A percentile compares a stretch with the other conserved stretches of the same genome.
phyloP scores from a whole-genome alignment of 1,140 invertebrate genomes.

The Pollicipes pollicipes region DNA sequence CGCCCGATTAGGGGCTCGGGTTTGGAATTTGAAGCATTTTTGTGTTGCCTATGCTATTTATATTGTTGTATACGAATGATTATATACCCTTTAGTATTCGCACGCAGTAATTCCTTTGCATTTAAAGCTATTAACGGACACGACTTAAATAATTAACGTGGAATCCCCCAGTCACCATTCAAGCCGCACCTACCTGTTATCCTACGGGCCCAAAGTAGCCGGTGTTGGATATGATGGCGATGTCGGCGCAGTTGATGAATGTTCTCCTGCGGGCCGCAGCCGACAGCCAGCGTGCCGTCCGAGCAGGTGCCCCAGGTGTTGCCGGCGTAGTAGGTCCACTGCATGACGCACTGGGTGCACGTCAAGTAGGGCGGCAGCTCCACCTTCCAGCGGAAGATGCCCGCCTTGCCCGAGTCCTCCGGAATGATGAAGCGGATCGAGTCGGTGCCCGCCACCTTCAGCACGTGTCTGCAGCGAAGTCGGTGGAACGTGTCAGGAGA shows the following conservation, averaged over 20 bases:
- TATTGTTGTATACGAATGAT: no score
- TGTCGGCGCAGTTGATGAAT: constrained; percentile 71
- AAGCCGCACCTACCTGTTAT: background rate
- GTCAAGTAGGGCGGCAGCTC: constrained; percentile 47
- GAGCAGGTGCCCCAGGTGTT: constrained; percentile 74
- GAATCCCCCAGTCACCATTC: no score
- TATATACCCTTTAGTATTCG: no score
- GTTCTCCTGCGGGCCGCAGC: constrained; percentile 71
- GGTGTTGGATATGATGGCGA: constrained; percentile 35
- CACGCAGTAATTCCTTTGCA: no score
- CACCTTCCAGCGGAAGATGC: constrained; percentile 49
- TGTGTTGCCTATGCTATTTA: no score
- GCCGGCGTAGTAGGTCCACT: constrained; percentile 46
- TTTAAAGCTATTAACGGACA: no score
- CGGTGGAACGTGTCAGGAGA: constrained; percentile 6
- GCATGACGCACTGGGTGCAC: constrained; percentile 44
- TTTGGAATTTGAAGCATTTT: no score
- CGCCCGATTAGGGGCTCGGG: no score
- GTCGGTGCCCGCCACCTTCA: constrained; percentile 42
- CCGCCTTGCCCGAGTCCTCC: constrained; percentile 52
- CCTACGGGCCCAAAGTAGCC: constrained; percentile 27
- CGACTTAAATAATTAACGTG: no score
- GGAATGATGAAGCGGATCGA: constrained; percentile 33
- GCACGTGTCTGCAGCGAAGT: constrained; percentile 37
- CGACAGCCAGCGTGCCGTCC: constrained; percentile 63